A percentile compares a stretch with the other conserved stretches of the same genome.
Conservation (phyloP, 2,888 invertebrate genomes). For the Pterobdella sp. region DNA sequence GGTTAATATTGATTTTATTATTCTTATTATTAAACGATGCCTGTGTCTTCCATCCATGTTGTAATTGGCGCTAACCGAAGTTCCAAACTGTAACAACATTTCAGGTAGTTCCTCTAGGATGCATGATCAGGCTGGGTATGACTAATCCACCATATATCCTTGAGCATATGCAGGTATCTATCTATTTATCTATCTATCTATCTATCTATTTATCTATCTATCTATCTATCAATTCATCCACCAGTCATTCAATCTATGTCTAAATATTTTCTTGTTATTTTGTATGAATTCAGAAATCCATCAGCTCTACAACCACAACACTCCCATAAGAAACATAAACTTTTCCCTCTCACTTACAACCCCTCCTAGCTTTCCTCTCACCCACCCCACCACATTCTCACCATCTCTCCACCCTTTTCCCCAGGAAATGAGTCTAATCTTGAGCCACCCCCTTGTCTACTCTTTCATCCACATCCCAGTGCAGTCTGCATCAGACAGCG, state of each 20-base stretch:
- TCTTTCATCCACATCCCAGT: constrained; percentile 94
- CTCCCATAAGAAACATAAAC: background rate
- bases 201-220: background rate
- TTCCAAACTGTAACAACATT: background rate
- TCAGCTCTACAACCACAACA: background rate
- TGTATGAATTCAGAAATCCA: background rate
- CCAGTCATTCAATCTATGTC: background rate
- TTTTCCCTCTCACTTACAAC: too few species aligned
- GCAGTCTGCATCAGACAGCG: constrained; percentile 88
- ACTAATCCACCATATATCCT: constrained; percentile 97
- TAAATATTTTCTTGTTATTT: background rate
- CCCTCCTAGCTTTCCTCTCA: background rate
- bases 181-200: background rate
- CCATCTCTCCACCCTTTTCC: constrained; percentile 27
- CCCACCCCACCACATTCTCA: constrained; percentile 43
- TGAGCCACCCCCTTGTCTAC: constrained; percentile 79
- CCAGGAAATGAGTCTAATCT: constrained; percentile 72
- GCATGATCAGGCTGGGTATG: constrained; percentile 74
- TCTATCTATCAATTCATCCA: background rate
- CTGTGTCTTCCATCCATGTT: background rate
- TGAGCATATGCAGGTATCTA: constrained; percentile 68
- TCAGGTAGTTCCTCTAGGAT: constrained; percentile 54
- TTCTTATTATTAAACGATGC: too few species aligned
- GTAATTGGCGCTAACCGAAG: background rate
- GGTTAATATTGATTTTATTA: too few species aligned